phyloP scores from a whole-genome alignment of 2,888 invertebrate genomes.

The Polyploca ridens region DNA sequence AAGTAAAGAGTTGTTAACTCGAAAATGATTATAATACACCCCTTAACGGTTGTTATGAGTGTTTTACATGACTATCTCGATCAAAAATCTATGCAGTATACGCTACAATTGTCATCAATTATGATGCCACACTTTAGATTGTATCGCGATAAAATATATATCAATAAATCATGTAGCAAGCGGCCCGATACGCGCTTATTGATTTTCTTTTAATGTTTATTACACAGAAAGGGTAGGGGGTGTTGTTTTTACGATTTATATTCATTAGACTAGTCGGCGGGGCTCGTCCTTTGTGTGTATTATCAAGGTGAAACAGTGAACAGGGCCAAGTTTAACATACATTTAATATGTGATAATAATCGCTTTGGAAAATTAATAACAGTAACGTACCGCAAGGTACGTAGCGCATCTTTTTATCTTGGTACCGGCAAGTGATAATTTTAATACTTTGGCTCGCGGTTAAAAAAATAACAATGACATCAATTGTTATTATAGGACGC shows the following conservation, averaged over 20 bases:
- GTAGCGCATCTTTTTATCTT: too few relatives aligned
- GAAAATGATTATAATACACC: constrained; percentile 70
- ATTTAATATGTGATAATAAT: neutral
- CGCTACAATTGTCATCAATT: constrained; percentile 78
- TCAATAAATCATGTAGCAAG: constrained; percentile 79
- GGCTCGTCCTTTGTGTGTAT: constrained; percentile 16
- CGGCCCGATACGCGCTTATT: constrained; percentile 73
- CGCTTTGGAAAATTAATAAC: neutral
- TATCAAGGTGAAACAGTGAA: neutral
- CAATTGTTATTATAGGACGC: too few relatives aligned
- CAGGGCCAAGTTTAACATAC: neutral
- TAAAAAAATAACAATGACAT: too few relatives aligned
- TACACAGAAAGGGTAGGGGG: constrained; percentile 71
- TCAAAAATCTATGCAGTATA: constrained; percentile 42
- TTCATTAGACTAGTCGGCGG: constrained; percentile 63
- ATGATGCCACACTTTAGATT: constrained; percentile 77
- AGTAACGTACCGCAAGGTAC: neutral
- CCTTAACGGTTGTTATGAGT: constrained; percentile 26
- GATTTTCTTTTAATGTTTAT: constrained; percentile 78
- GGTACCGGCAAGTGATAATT: too few relatives aligned
- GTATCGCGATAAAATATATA: constrained; percentile 80
- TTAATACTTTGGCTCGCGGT: too few relatives aligned
- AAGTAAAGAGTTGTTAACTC: constrained; percentile 79
- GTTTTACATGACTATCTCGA: constrained; percentile 33
- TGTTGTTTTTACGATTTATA: constrained; percentile 75